Evolutionary conservation across 2,113 vertebrate genomes (phyloP), one percentile per base, ranked within the genome.

Genomic region (Bothrops jararaca): DNA sequence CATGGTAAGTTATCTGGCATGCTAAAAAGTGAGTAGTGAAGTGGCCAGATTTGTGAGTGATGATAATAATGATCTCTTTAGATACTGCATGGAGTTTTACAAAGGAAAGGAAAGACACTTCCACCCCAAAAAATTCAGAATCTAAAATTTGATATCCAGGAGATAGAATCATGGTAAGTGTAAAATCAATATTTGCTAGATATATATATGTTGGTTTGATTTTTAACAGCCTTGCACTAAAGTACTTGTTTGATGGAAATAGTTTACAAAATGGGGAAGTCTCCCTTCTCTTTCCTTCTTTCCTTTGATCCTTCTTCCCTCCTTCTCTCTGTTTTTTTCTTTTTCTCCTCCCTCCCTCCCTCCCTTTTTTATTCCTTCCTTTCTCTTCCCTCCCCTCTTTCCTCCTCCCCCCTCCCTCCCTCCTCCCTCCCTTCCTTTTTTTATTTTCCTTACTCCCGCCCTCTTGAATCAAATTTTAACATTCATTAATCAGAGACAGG

Each of bases 401-500:
- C 52, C 52, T 53, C n/a, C n/a, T 3, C 12, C 52, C 13, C 10
- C 50, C 9, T 53, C 52, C 52, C 0, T 53, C 52, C 10, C 11
- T 20, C 54, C 18, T 56, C 1, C 54, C 54, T 42, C 52, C 52
- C 4, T 52, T 10, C 10, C 22, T 57, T 22, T 57, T 8, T 24
- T 24, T 60, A 0, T 3, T 10, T 29, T 0, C 10, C 60, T 29
- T 0, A 26, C 11, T 64, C 1, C 29, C n/a, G n/a, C 26, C 12
- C 29, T n/a, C 29, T n/a, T 69, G 58, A 64, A n/a, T 69, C 26
- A 69, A 69, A 69, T 15, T 6, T 0, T 29, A 69, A 69, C 12
- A 69, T n/a, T 69, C 64, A 69, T 4, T n/a, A 13, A 69, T 69
- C 64, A 69, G 29, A n/a, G 1, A 29, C 4, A n/a, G 29, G 29